Conservation (phyloP, 2,888 invertebrate species). For the Mesorhabditis sp. region DNA sequence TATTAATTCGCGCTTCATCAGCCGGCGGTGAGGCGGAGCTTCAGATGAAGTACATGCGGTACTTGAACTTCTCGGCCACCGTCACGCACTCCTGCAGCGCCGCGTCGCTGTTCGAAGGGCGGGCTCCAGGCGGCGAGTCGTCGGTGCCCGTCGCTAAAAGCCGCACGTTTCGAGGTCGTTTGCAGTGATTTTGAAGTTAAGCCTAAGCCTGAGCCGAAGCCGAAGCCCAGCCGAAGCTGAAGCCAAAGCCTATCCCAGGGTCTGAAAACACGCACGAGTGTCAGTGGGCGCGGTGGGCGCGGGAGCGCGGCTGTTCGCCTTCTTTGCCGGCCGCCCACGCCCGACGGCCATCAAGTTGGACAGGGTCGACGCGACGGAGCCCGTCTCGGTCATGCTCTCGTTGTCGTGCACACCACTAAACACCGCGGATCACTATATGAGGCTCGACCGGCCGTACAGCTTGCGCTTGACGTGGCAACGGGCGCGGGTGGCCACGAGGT, state of each 20-base stretch:
- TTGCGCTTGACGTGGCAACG: slow-evolving; percentile 49
- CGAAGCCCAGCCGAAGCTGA: no score
- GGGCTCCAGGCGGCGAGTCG: not conserved
- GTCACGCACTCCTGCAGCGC: slow-evolving; percentile 45
- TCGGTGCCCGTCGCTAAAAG: not conserved
- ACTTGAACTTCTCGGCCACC: slow-evolving; percentile 43
- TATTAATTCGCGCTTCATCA: not conserved
- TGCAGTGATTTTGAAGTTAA: not conserved
- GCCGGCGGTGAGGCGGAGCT: not conserved
- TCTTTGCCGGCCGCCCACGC: slow-evolving; percentile 11
- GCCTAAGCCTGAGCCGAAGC: not conserved
- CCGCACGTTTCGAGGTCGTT: not conserved
- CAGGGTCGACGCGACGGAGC: slow-evolving; percentile 27
- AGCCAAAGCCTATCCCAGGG: no score
- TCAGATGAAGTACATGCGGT: slow-evolving; percentile 47
- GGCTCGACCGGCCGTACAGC: slow-evolving; percentile 26
- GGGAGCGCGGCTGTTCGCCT: not conserved
- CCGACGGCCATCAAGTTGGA: slow-evolving; percentile 27
- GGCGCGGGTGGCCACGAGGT: slow-evolving; percentile 51
- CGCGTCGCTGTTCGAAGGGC: slow-evolving; percentile 22
- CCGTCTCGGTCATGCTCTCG: slow-evolving; percentile 22
- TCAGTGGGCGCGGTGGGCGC: not conserved
- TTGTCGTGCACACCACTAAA: slow-evolving; percentile 27
- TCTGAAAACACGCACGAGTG: no score
- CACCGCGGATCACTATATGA: not conserved